These are phyloP conservation scores for Ceriagrion tenellum DNA, from an alignment of 2,888 invertebrate species.

Conservation along the genomic window DNA sequence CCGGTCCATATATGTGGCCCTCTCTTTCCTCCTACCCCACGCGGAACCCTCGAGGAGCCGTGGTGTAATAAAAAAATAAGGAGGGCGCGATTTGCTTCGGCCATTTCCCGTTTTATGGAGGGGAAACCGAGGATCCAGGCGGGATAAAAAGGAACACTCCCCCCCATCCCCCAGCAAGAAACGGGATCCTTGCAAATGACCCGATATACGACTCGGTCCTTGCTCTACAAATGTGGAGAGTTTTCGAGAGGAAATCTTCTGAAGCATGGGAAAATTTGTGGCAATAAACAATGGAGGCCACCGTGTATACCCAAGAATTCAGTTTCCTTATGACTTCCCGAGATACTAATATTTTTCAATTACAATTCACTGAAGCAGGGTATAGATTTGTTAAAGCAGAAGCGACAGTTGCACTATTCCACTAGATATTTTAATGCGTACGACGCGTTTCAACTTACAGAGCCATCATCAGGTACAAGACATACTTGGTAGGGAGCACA, in stretches of 20 bases:
- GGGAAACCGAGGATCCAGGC: background rate
- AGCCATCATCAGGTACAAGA: too few relatives aligned
- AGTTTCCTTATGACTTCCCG: too few relatives aligned
- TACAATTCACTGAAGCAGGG: too few relatives aligned
- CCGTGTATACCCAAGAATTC: too few relatives aligned
- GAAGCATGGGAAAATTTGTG: background rate
- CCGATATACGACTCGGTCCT: background rate
- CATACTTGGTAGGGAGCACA: too few relatives aligned
- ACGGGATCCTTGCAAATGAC: background rate
- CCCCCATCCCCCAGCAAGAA: background rate
- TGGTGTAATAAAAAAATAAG: background rate
- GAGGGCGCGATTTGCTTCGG: background rate
- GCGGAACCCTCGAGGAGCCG: background rate
- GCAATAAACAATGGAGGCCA: background rate
- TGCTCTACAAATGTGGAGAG: background rate
- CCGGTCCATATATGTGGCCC: background rate
- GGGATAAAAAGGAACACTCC: background rate
- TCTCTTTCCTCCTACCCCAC: background rate
- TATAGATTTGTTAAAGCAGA: too few relatives aligned
- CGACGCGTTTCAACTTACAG: too few relatives aligned
- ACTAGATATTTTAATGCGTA: too few relatives aligned
- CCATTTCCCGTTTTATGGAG: constrained; percentile 3
- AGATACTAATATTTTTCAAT: too few relatives aligned
- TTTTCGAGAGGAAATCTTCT: background rate
- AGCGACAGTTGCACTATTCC: too few relatives aligned